Evolutionary conservation across 2,888 invertebrate genomes (phyloP).

Genomic region (Phaedon cochleariae): DNA sequence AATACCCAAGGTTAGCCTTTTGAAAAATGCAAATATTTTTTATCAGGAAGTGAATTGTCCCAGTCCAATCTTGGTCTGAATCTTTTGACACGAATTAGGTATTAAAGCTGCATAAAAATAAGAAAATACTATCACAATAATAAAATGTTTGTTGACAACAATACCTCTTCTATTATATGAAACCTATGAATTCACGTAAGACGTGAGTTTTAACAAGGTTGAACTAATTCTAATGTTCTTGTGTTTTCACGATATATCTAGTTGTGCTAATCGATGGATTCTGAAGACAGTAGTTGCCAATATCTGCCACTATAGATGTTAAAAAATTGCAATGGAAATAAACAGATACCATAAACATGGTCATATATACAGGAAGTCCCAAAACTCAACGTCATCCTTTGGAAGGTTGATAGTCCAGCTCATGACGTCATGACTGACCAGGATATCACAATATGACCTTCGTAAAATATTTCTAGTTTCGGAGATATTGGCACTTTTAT

Average conservation of each 20-base stretch:
- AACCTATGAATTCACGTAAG: constrained; percentile 19
- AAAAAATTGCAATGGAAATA: too few relatives aligned
- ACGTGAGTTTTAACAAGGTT: constrained; percentile 33
- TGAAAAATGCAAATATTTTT: not conserved
- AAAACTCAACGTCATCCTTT: too few relatives aligned
- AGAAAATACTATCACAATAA: not conserved
- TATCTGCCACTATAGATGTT: too few relatives aligned
- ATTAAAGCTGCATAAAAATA: not conserved
- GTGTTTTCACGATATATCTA: not conserved
- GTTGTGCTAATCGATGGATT: not conserved
- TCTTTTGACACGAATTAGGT: not conserved
- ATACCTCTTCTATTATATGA: constrained; percentile 13
- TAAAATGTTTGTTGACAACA: not conserved
- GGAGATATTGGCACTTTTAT: too few relatives aligned
- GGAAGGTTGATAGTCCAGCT: too few relatives aligned
- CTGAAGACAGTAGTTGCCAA: too few relatives aligned
- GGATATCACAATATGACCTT: too few relatives aligned
- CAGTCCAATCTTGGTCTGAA: not conserved
- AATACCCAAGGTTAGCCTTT: not conserved
- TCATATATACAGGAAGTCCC: too few relatives aligned
- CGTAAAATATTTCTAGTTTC: too few relatives aligned
- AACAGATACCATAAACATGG: too few relatives aligned
- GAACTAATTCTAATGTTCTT: constrained; percentile 17
- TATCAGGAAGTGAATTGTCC: not conserved
- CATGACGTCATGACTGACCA: too few relatives aligned